These are phyloP conservation scores for Drosophila pseudotalamancana DNA, from an alignment of 2,888 invertebrate genomes.

Conservation along the genomic window DNA sequence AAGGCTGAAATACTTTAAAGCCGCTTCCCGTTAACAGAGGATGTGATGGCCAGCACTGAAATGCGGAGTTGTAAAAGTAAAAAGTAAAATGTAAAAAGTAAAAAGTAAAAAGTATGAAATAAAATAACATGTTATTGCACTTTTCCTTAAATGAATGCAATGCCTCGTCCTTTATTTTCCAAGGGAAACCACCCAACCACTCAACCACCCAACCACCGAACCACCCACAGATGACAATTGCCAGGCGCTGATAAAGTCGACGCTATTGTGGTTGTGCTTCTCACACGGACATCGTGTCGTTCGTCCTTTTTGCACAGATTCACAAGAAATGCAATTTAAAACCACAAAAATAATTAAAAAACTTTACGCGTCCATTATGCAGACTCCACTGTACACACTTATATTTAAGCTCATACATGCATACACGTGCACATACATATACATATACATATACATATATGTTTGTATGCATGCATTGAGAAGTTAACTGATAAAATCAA, in stretches of 20 bases:
- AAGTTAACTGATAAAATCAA: constrained; percentile 64
- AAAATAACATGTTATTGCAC: constrained; percentile 76
- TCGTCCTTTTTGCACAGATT: constrained; percentile 19
- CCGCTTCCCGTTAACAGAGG: constrained; percentile 60
- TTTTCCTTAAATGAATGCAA: constrained; percentile 62
- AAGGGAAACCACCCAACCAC: background rate
- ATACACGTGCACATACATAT: constrained; percentile 7
- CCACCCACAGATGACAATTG: constrained; percentile 45
- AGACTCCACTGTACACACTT: background rate
- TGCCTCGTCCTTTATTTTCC: constrained; percentile 14
- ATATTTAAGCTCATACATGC: background rate
- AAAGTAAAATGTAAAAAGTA: no score
- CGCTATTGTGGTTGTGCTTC: constrained; percentile 56
- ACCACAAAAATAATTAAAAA: constrained; percentile 76
- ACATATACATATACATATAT: background rate
- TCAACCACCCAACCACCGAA: background rate
- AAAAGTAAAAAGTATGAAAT: constrained; percentile 47
- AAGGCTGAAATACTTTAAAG: constrained; percentile 68
- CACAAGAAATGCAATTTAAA: constrained; percentile 65
- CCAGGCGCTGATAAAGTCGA: constrained; percentile 63
- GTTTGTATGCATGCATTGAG: background rate
- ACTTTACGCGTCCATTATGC: constrained; percentile 53
- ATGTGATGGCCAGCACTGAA: constrained; percentile 17
- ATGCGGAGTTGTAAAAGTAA: constrained; percentile 25
- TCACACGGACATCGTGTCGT: constrained; percentile 21